Evolutionary conservation across 2,113 vertebrate genomes (phyloP), one percentile per base, ranked within the genome.

Genomic region (Lanius ludovicianus): DNA sequence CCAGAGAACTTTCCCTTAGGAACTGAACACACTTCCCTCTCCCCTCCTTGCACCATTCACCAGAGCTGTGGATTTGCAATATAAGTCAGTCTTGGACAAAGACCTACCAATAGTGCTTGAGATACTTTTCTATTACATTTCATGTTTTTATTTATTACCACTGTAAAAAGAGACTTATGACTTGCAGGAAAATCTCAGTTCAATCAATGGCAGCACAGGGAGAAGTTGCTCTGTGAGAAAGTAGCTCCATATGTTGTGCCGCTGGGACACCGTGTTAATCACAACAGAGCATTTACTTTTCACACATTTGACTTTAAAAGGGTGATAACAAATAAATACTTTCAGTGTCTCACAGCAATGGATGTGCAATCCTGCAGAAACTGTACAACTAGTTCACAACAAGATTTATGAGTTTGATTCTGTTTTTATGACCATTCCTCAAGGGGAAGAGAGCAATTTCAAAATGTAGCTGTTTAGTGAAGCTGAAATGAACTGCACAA

Each of bases 351-450:
- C 91, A 83, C 80, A 95, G 84, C 65, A 88, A 80, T 55, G 78
- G 73, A 64, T 95, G 82, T 71, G 71, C 74, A 96, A 84, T 93
- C 91, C 93, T 96, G 86, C 81, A 90, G 90, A 96, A 97, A 95
- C 59, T 30, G 74, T 83, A 90, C 75, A 80, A 93, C 89, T 85
- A 75, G 71, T 93, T 97, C 93, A 75, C 69, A 80, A 86, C 46
- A 91, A 90, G 95, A 97, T 97, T 95, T 96, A 97, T 96, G 89
- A 93, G 91, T 79, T 80, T 94, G 95, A 93, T 94, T 95, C 84
- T 93, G 73, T 4, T 97, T 97, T 95, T 95, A 96, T 79, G 92
- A 80, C 90, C 89, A 59, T 91, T 96, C 27, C 65, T 96, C 77
- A 89, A 65, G 81, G 88, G 80, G 56, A 84, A 91, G 76, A 84